A percentile compares a stretch with the other conserved stretches of the same genome.
Evolutionary conservation across 2,797 vertebrate genomes (phyloP).

Genomic region (Sparus aurata): DNA sequence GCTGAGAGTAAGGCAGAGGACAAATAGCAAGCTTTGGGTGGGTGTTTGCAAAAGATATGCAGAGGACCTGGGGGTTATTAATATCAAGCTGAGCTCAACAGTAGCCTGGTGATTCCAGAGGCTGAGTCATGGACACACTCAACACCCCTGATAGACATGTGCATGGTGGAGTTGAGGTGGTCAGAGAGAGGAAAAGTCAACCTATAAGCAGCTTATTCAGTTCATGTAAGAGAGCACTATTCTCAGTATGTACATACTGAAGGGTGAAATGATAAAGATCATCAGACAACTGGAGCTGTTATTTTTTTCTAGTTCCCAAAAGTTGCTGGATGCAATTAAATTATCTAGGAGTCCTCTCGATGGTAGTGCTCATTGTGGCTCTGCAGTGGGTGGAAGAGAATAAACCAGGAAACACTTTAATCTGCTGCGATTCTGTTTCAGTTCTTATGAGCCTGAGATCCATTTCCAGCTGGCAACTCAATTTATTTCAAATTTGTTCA

Average conservation of each 20-base stretch:
- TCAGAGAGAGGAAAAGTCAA: neutral
- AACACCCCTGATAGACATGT: conserved; percentile 1
- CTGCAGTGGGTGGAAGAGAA: neutral
- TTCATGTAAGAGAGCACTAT: neutral
- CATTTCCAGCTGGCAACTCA: neutral
- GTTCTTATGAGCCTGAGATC: neutral
- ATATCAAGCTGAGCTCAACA: conserved; percentile 9
- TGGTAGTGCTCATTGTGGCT: neutral
- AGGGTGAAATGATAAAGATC: neutral
- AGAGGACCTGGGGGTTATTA: conserved; percentile 21
- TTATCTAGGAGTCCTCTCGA: neutral
- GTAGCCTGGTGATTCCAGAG: conserved; percentile 11
- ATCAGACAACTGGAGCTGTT: neutral
- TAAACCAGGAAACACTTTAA: neutral
- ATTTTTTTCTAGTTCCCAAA: neutral
- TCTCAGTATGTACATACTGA: neutral
- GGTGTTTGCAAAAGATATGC: conserved; percentile 6
- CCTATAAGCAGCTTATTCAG: neutral
- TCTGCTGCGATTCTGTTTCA: neutral
- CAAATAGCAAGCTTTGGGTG: conserved; percentile 7
- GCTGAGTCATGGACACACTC: neutral
- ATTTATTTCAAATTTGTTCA: neutral
- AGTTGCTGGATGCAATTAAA: neutral
- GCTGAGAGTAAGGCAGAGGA: neutral
- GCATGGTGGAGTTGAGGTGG: neutral